These are phyloP conservation scores for Strigamia maritima DNA, from an alignment of 2,888 invertebrate species.

Conservation along the genomic window DNA sequence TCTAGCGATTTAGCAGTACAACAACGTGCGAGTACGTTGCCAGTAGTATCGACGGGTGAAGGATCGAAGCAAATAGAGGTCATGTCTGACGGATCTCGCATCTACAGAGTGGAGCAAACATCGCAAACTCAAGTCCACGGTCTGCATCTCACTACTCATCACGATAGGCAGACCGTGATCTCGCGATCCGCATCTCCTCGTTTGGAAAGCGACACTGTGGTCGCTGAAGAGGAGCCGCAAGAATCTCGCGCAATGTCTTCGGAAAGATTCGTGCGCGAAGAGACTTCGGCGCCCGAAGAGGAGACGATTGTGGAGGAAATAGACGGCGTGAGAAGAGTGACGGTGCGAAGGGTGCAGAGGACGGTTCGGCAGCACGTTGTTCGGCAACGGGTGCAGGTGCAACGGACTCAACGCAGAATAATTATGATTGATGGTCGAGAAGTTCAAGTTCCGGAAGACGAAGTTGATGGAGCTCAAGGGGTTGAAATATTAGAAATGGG, in stretches of 20 bases:
- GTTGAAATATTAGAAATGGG: not conserved
- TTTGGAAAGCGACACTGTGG: not conserved
- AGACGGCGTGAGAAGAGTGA: conserved; percentile 35
- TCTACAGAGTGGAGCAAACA: conserved; percentile 22
- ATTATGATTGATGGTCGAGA: conserved; percentile 80
- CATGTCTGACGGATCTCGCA: not conserved
- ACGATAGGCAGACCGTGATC: not conserved
- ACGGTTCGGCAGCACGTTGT: conserved; percentile 36
- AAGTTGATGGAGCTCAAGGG: not conserved
- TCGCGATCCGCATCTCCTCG: not conserved
- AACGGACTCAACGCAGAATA: conserved; percentile 67
- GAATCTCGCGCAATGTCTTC: conserved; percentile 28
- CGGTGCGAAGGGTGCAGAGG: conserved; percentile 11
- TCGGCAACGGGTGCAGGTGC: conserved; percentile 34
- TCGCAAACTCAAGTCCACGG: not conserved
- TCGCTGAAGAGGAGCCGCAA: not conserved
- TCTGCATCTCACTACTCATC: not conserved
- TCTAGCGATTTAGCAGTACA: not conserved
- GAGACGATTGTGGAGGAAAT: conserved; percentile 39
- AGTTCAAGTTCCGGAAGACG: conserved; percentile 61
- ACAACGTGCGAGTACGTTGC: not conserved
- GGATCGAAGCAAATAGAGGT: not conserved
- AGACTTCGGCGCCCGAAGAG: conserved; percentile 34
- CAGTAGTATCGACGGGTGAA: not conserved
- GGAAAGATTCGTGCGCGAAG: conserved; percentile 36